These are phyloP conservation scores for Acipenser ruthenus DNA, from an alignment of 2,797 vertebrate species.

Conservation along the genomic window DNA sequence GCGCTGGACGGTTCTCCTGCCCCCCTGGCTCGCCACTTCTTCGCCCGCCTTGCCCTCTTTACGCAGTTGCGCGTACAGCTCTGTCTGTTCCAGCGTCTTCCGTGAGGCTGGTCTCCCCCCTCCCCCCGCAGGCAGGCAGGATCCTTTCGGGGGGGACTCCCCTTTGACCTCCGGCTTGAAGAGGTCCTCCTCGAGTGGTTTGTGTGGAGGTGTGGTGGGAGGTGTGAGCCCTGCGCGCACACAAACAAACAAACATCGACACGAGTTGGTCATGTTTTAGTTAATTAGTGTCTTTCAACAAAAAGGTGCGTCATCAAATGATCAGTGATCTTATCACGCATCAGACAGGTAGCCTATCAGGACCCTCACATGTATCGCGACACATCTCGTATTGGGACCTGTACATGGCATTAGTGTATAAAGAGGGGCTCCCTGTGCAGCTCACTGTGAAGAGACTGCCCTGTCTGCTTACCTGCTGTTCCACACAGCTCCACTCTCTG, in stretches of 20 bases:
- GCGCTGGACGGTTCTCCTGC: constrained; percentile 49
- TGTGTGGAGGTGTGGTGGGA: constrained; percentile 94
- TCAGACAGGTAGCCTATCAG: no score
- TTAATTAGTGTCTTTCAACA: no score
- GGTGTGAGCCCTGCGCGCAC: constrained; percentile 80
- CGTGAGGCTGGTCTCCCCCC: constrained; percentile 45
- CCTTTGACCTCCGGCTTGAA: constrained; percentile 80
- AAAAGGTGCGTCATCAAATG: no score
- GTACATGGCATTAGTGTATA: no score
- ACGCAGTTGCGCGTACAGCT: constrained; percentile 87
- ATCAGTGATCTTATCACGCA: no score
- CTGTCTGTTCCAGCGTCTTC: constrained; percentile 84
- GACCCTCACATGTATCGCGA: no score
- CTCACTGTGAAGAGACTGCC: no score
- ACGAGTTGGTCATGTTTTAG: no score
- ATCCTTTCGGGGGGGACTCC: constrained; percentile 38
- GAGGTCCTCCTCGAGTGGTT: constrained; percentile 84
- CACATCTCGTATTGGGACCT: no score
- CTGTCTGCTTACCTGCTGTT: constrained; percentile 79
- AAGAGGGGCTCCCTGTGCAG: no score
- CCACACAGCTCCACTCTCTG: constrained; percentile 89
- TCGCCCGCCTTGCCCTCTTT: constrained; percentile 53
- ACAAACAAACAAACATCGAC: not conserved
- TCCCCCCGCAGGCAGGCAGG: constrained; percentile 36
- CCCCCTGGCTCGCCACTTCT: constrained; percentile 21